Evolutionary conservation across 2,888 invertebrate species (phyloP).

Genomic region (Nephrotoma appendiculata): DNA sequence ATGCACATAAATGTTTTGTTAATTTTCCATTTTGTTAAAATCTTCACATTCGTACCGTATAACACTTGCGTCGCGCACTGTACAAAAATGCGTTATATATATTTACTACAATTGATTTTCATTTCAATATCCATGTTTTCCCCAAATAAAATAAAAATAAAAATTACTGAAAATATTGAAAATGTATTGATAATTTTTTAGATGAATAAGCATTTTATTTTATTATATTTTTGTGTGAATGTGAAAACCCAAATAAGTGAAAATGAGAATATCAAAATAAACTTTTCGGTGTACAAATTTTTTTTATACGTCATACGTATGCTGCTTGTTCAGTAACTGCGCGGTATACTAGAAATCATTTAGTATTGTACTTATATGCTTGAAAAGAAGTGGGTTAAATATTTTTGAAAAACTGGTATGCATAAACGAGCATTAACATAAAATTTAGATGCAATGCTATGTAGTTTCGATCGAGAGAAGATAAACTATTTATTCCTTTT

Average conservation of each 20-base stretch:
- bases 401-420: not conserved
- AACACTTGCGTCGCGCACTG: not conserved
- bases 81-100: not conserved
- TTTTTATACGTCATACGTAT: not conserved
- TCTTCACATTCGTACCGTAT: too few species aligned
- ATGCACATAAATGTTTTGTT: too few species aligned
- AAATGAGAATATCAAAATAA: not conserved
- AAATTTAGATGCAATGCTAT: not conserved
- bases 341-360: not conserved
- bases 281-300: not conserved
- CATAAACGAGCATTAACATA: not conserved
- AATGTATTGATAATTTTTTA: not conserved
- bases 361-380: not conserved
- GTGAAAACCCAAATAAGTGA: not conserved
- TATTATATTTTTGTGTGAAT: not conserved
- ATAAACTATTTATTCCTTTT: not conserved
- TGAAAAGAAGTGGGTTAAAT: not conserved
- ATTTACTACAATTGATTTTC: not conserved
- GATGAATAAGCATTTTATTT: not conserved
- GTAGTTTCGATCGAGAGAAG: not conserved
- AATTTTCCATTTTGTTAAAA: too few species aligned
- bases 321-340: not conserved
- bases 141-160: not conserved
- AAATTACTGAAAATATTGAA: not conserved
- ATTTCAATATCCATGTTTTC: not conserved